Evolutionary conservation across 2,888 invertebrate genomes (phyloP), one percentile per base, ranked within the genome.

Genomic region (Leptodirus hochenwartii): DNA sequence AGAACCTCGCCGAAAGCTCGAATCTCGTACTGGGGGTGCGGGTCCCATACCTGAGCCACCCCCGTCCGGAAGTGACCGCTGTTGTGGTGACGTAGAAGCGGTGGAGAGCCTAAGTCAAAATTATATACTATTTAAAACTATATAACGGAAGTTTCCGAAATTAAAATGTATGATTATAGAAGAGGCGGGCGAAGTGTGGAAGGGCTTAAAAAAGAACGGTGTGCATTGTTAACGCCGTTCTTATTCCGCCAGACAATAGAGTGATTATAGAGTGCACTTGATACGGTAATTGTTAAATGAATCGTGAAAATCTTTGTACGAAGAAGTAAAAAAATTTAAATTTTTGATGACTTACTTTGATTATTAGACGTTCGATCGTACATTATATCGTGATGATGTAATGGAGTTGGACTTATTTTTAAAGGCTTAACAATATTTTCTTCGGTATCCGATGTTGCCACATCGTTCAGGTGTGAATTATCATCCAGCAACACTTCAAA

Each of bases 1-100:
- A 71, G 59, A 33, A 49, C 51, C 34, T 48, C 53, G 1, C 70
- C 72, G 45, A 76, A 77, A 13, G 71, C 73, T 20, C 61, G 58
- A 35, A 78, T 65, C 43, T 64, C 64, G 47, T 78, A 78, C 40
- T 69, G 64, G 2, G 76, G 76, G 56, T 75, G 72, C 3, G 73
- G 71, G 48, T 77, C 76, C 75, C 77, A 77, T 29, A 71, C 58
- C 41, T 63, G 58, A 22, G 67, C 66, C 27, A 59, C 55, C 39
- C 61, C 60, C 39, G 64, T 68, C 22, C 73, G 60, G 49, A 69
- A 75, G 46, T 73, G 71, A 10, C 73, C 73, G 32, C 67, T 70
- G 48, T 66, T 63, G 43, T 66, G 68, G 26, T 52, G n/a, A n/a
- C n/a, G n/a, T n/a, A n/a, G 51, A 27, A 58, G 45, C 34, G 47